phyloP scores from a whole-genome alignment of 2,113 vertebrate genomes.

The Deroptyus accipitrinus region DNA sequence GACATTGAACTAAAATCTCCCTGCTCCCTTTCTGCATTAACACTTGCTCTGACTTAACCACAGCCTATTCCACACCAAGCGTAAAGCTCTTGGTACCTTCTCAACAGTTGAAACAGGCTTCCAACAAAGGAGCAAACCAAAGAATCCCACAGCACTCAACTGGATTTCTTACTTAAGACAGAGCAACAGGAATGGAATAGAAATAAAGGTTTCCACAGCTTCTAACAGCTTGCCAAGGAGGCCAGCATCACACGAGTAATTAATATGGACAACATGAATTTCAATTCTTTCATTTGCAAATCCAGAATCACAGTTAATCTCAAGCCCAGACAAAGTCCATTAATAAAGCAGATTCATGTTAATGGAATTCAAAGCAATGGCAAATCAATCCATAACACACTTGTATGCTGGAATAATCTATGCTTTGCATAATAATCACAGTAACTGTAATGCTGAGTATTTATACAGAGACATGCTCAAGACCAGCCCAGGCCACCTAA shows the following conservation, averaged over 20 bases:
- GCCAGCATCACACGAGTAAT: neutral
- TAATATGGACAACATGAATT: conserved; percentile 16
- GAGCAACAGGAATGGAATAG: neutral
- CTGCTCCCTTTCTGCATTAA: neutral
- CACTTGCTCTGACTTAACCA: neutral
- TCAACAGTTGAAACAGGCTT: neutral
- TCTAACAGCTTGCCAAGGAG: neutral
- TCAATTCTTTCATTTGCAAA: conserved; percentile 46
- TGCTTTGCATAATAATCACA: neutral
- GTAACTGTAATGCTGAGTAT: neutral
- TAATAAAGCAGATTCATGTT: conserved; percentile 14
- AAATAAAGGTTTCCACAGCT: neutral
- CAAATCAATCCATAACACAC: neutral
- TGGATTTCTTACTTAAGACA: neutral
- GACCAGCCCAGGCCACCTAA: neutral
- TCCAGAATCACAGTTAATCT: conserved; percentile 22
- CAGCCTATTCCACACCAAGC: neutral
- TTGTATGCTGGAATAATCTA: neutral
- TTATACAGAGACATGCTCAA: neutral
- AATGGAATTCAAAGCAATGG: neutral
- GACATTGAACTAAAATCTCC: neutral
- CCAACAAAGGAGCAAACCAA: neutral
- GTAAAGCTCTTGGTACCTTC: neutral
- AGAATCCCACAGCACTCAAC: neutral
- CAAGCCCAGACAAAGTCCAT: neutral